These are phyloP conservation scores for Coelogynopora nodosa DNA, from an alignment of 2,888 invertebrate genomes.

Conservation along the genomic window DNA sequence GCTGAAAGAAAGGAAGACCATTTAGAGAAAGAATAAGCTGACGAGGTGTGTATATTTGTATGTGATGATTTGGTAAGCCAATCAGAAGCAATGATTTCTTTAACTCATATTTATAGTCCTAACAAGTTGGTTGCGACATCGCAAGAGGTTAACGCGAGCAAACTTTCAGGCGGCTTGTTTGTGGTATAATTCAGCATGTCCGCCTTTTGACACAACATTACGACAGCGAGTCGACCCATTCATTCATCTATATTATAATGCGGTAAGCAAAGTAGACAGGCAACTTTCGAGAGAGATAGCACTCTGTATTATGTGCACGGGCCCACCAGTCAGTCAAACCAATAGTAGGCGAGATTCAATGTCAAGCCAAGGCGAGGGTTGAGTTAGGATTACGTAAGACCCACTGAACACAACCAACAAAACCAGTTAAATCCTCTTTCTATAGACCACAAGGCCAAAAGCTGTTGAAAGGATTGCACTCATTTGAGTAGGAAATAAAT, in stretches of 20 bases:
- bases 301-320: no score
- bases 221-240: background rate
- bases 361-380: background rate
- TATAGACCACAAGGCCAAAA: background rate
- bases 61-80: conserved; percentile 23
- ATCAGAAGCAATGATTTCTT: background rate
- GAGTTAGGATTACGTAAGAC: background rate
- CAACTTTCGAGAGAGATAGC: no score
- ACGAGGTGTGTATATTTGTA: background rate
- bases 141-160: background rate
- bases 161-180: background rate
- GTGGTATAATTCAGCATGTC: background rate
- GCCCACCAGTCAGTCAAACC: background rate
- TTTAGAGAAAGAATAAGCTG: conserved; percentile 7
- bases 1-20: conserved; percentile 29
- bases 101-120: background rate
- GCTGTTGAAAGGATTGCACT: no score
- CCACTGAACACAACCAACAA: conserved; percentile 8
- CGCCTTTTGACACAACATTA: background rate
- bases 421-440: background rate
- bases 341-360: background rate
- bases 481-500: no score
- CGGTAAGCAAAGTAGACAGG: no score
- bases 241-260: no score
- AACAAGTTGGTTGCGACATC: background rate